A percentile compares a stretch with the other conserved stretches of the same genome.
These are phyloP conservation scores for Buceros bicornis DNA, from an alignment of 2,797 vertebrate species.

Conservation along the genomic window DNA sequence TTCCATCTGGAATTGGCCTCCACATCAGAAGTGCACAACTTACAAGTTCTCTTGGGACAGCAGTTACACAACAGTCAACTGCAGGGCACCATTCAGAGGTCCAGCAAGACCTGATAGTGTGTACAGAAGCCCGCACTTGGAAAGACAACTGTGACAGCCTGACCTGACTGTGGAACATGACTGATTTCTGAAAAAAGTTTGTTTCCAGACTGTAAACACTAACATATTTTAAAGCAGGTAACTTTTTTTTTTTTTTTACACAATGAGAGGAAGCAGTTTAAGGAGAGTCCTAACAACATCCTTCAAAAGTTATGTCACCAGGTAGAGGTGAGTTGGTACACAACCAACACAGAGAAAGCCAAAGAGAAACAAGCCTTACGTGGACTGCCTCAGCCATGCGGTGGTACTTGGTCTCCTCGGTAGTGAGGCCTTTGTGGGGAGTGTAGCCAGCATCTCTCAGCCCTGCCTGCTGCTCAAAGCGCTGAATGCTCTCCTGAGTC, in stretches of 20 bases:
- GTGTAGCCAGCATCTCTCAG: conserved; percentile 91
- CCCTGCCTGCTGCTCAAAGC: conserved; percentile 93
- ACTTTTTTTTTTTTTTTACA: not conserved
- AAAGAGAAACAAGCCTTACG: conserved; percentile 81
- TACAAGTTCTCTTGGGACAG: not conserved
- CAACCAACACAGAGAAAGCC: not conserved
- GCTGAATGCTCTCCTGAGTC: conserved; percentile 92
- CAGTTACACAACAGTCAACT: not conserved
- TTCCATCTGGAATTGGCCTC: not conserved
- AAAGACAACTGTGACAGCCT: not conserved
- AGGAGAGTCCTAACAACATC: not conserved
- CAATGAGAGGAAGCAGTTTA: too few species aligned
- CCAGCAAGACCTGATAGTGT: not conserved
- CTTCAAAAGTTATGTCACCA: not conserved
- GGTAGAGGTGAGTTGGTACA: not conserved
- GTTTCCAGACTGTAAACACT: not conserved
- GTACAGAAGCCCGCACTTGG: not conserved
- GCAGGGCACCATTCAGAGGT: not conserved
- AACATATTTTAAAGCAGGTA: not conserved
- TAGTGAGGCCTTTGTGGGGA: conserved; percentile 92
- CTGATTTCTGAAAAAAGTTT: not conserved
- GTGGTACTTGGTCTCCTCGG: conserved; percentile 92
- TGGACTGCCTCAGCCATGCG: conserved; percentile 88
- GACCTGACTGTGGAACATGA: not conserved
- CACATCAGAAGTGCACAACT: not conserved